Base-by-base conservation (phyloP, 1,140 invertebrate species). In the Pogonomyrmex californicus region DNA sequence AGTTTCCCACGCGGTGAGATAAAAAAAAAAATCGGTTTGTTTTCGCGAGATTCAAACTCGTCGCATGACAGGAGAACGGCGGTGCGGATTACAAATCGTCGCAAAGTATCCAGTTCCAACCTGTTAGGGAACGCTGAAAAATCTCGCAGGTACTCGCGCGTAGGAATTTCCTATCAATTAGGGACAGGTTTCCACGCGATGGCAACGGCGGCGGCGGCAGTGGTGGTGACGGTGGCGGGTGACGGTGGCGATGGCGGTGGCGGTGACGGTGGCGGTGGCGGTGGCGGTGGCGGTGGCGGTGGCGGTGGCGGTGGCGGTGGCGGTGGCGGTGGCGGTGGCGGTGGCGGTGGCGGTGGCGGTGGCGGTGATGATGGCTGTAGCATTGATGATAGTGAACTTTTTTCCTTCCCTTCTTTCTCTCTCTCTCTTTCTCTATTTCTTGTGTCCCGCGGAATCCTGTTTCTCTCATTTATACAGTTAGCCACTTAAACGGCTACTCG, bases 151-250 rank as follows among this genome's bases (percentile, higher is more conserved):
- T 90, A 91, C 87, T 87, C 85, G 85, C 85, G 77, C 90, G 86
- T 68, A 91, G 94, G 94, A 94, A 94, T 94, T 94, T 94, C 92
- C 93, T 94, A 94, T 94, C 93, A 94, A 94, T 95, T 94, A 94
- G 92, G 91, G 93, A 95, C 93, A 94, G 93, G 93, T 94, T 94
- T 94, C 91, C 92, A 88, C 66, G 89, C 76, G 68, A 54, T 65
- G 81, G 44, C 78, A 56, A 63, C 63, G 68, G 73, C 71, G 82
- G 71, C 86, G 82, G 63, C 76, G 83, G 86, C 5, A 51, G 87
- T 65, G 70, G 47, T 38, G 79, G 33, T 62, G 58, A 62, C 44
- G 77, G 81, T 36, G 85, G 82, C 83, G 81, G 77, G 81, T 36
- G 85, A 77, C 83, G 81, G 66, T 68, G 71, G 77, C 79, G 75